Evolutionary conservation across 2,797 vertebrate species (phyloP), one percentile per base, ranked within the genome.

Genomic region (Cirrhinus mrigala): DNA sequence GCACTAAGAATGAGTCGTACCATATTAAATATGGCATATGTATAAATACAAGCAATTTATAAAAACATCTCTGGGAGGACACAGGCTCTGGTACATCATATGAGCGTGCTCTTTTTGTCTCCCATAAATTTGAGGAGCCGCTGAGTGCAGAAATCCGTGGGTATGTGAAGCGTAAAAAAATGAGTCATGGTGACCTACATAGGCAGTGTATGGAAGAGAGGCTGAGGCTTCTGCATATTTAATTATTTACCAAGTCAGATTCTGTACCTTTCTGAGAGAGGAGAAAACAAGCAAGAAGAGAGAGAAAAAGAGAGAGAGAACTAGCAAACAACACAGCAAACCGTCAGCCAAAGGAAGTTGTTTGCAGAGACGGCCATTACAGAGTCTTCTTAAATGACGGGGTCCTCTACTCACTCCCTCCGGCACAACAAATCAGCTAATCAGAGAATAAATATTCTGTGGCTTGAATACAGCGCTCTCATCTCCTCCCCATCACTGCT

Each of bases 121-220:
- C 48, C 22, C 40, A 33, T 80, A 24, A 86, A 87, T 73, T 6
- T 40, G 54, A 86, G 83, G 79, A 79, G 86, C 62, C 24, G 60
- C 66, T 46, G 60, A 87, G 85, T n/a, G 64, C 69, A 83, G 78
- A 87, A 82, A 94, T 93, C 87, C n/a, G 82, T 87, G 85, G 83
- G 92, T 92, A 93, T 94, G 92, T 92, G 93, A 94, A 94, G 92
- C 91, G 92, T 94, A 93, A 85, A 85, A 83, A 85, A 78, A 76
- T 94, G 93, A 95, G 94, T 95, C 94, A 95, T 93, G 92, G 90
- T 95, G 95, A 95, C 95, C 95, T 95, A 96, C 93, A 96, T 95
- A 95, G 93, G 92, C 93, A 91, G 90, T 80, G 88, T 88, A 89
- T 83, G 84, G 86, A 89, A 85, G 84, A 84, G 70, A 87, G 85